Evolutionary conservation across 2,888 invertebrate species (phyloP).

Genomic region (Trileptium ribeirensis): DNA sequence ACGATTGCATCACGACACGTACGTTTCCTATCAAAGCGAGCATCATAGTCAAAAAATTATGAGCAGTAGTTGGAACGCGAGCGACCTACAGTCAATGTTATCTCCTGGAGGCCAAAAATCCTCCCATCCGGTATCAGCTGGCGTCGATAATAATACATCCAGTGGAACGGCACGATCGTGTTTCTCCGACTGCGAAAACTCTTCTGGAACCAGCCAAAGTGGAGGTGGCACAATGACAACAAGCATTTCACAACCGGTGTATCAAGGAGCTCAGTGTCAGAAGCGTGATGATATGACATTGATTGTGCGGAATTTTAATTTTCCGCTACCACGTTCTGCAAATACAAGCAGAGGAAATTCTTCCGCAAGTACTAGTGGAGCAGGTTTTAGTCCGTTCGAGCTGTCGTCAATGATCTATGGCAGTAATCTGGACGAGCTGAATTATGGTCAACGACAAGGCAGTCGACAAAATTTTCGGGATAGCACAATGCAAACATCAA

Average conservation of each 20-base stretch:
- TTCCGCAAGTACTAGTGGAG: background rate
- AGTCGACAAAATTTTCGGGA: too few species aligned
- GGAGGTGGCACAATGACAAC: background rate
- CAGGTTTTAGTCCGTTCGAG: background rate
- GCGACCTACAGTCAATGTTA: background rate
- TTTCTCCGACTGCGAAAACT: too few species aligned
- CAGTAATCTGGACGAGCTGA: background rate
- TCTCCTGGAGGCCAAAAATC: background rate
- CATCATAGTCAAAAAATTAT: background rate
- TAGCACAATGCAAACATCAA: background rate
- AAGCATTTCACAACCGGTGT: background rate
- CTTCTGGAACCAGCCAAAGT: background rate
- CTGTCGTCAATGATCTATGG: background rate
- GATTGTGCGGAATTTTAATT: conserved; percentile 59
- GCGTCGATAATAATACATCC: background rate
- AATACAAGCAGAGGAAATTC: conserved; percentile 36
- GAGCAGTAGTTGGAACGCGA: background rate
- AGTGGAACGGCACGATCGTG: background rate
- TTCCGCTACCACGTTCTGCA: conserved; percentile 65
- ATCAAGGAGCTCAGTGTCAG: conserved; percentile 50
- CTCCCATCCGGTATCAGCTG: background rate
- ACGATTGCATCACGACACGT: conserved; percentile 71
- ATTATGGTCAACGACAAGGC: background rate
- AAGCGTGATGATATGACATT: conserved; percentile 76
- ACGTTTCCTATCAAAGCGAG: conserved; percentile 55